Percentiles rank a stretch among this genome's conserved stretches.
Conservation (phyloP, 2,113 vertebrate species). For the Promerops cafer region DNA sequence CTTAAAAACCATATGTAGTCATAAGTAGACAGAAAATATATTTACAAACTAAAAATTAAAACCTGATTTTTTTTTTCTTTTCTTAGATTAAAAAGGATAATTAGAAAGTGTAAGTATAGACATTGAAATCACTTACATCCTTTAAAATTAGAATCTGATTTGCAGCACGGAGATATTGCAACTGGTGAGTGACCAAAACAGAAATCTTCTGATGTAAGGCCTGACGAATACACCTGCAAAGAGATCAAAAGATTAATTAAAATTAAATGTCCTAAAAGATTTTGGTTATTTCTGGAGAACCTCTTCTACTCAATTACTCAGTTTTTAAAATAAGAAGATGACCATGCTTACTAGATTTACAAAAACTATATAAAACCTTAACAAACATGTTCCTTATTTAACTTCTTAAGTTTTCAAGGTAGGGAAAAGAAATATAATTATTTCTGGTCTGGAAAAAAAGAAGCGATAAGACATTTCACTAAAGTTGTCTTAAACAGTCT, state of each 20-base stretch:
- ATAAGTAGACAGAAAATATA: background rate
- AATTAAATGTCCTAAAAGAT: background rate
- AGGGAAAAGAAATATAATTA: background rate
- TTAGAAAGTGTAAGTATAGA: background rate
- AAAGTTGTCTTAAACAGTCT: background rate
- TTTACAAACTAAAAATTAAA: background rate
- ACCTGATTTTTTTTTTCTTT: background rate
- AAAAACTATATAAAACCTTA: background rate
- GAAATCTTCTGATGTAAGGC: constrained; percentile 85
- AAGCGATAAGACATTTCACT: background rate
- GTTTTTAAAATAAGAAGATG: background rate
- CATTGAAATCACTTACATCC: constrained; percentile 75
- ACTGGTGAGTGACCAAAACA: constrained; percentile 92
- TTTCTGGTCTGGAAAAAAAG: background rate
- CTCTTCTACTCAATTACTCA: background rate
- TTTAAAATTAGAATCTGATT: constrained; percentile 90
- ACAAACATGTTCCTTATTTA: background rate
- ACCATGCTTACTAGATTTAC: background rate
- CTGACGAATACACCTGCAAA: constrained; percentile 89
- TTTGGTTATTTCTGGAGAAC: background rate
- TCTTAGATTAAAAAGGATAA: background rate
- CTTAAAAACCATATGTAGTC: background rate
- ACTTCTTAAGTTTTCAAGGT: background rate
- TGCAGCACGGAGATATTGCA: constrained; percentile 89
- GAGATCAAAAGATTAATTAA: background rate